A percentile compares a stretch with the other conserved stretches of the same genome.
Evolutionary conservation across 2,113 vertebrate species (phyloP).

Genomic region (Glareola pratincola): DNA sequence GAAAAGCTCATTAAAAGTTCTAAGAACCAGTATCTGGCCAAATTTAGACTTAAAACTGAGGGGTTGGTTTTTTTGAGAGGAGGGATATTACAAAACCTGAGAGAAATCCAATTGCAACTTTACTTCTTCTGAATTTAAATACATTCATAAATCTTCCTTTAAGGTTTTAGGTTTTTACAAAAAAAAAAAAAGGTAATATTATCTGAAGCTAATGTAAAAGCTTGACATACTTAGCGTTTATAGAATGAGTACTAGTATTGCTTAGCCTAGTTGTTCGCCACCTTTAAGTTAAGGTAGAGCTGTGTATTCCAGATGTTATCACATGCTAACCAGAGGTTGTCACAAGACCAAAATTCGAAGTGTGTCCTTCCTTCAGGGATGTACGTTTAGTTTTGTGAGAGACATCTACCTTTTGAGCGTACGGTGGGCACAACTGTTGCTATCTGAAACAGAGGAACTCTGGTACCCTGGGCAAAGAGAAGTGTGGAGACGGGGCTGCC

Average conservation of each 20-base stretch:
- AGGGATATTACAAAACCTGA: background rate
- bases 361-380: background rate
- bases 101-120: background rate
- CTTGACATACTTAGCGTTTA: background rate
- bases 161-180: background rate
- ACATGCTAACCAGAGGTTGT: background rate
- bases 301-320: background rate
- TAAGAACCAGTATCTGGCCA: background rate
- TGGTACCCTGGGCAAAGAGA: background rate
- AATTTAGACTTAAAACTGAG: background rate
- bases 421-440: background rate
- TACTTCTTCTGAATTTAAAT: background rate
- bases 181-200: background rate
- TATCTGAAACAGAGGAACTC: background rate
- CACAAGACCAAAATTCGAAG: background rate
- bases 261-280: background rate
- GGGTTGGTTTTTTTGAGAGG: background rate
- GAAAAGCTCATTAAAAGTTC: slow-evolving; percentile 20
- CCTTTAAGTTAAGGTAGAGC: background rate
- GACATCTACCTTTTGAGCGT: background rate
- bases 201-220: background rate
- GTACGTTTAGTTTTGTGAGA: background rate
- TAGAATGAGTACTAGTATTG: background rate
- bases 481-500: background rate
- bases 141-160: background rate